These are phyloP conservation scores for Lacerta viridis DNA, from an alignment of 2,797 vertebrate genomes.

Conservation along the genomic window DNA sequence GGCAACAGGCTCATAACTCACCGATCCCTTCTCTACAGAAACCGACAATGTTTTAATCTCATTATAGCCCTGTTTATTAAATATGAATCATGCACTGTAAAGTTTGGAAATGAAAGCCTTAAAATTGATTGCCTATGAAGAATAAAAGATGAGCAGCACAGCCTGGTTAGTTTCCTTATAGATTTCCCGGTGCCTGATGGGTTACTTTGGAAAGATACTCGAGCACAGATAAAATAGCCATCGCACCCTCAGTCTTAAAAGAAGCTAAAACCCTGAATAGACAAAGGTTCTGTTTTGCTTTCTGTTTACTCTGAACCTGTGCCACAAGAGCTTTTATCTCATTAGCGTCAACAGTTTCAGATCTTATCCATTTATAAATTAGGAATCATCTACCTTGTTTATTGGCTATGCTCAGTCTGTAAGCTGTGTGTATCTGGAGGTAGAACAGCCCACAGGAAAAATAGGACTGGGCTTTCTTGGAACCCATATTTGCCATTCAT, in stretches of 20 bases:
- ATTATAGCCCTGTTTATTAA: conserved; percentile 62
- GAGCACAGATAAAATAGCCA: conserved; percentile 13
- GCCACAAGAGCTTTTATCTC: conserved; percentile 37
- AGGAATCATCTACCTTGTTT: conserved; percentile 3
- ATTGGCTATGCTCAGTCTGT: not conserved
- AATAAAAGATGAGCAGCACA: conserved; percentile 39
- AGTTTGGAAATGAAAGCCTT: conserved; percentile 48
- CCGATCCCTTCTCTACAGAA: conserved; percentile 49
- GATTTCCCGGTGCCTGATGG: conserved; percentile 24
- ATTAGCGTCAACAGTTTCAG: conserved; percentile 14
- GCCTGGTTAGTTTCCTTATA: conserved; percentile 39
- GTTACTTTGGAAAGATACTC: conserved; percentile 45
- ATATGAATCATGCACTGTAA: conserved; percentile 52
- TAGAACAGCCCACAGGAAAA: not conserved
- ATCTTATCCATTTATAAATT: conserved; percentile 26
- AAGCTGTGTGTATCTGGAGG: not conserved
- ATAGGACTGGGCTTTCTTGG: not conserved
- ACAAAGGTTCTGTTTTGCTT: conserved; percentile 11
- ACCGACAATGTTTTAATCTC: conserved; percentile 53
- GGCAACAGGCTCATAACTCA: conserved; percentile 66
- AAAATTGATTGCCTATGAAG: conserved; percentile 55
- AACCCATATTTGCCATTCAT: not conserved
- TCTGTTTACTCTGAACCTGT: conserved; percentile 1
- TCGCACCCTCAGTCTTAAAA: not conserved
- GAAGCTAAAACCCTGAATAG: not conserved